These are phyloP conservation scores for Rhamphomyia laevipes DNA, from an alignment of 2,888 invertebrate genomes.

Conservation along the genomic window DNA sequence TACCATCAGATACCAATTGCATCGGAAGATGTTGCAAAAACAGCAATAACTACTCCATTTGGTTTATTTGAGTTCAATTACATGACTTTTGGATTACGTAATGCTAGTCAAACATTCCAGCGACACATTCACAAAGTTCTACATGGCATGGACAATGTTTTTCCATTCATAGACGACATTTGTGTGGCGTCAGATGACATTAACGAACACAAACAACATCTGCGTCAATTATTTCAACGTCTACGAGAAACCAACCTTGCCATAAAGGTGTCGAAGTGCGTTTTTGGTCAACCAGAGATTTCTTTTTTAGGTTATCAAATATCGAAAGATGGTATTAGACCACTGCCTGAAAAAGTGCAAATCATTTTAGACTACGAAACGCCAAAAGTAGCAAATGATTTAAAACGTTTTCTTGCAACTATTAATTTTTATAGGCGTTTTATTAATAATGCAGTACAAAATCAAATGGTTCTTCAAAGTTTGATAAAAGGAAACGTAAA, in stretches of 20 bases:
- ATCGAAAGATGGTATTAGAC: conserved; percentile 10
- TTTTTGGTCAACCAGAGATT: conserved; percentile 5
- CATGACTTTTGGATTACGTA: neutral
- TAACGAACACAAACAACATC: conserved; percentile 16
- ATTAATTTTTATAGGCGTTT: too few species aligned
- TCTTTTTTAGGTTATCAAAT: conserved; percentile 3
- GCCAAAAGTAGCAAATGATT: too few species aligned
- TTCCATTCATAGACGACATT: neutral
- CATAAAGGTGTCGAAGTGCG: conserved; percentile 10
- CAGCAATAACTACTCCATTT: neutral
- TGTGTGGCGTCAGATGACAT: neutral
- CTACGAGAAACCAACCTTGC: conserved; percentile 6
- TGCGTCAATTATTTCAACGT: conserved; percentile 15
- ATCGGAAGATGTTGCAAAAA: neutral
- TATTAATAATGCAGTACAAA: conserved; percentile 4
- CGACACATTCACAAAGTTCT: neutral
- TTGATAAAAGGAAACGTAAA: conserved; percentile 11
- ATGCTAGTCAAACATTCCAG: neutral
- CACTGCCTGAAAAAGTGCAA: too few species aligned
- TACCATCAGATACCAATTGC: neutral
- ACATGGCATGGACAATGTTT: neutral
- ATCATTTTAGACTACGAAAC: too few species aligned
- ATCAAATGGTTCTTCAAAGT: neutral
- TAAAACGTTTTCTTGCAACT: too few species aligned
- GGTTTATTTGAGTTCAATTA: neutral